phyloP scores from a whole-genome alignment of 2,113 vertebrate genomes.

The Empidonax traillii region DNA sequence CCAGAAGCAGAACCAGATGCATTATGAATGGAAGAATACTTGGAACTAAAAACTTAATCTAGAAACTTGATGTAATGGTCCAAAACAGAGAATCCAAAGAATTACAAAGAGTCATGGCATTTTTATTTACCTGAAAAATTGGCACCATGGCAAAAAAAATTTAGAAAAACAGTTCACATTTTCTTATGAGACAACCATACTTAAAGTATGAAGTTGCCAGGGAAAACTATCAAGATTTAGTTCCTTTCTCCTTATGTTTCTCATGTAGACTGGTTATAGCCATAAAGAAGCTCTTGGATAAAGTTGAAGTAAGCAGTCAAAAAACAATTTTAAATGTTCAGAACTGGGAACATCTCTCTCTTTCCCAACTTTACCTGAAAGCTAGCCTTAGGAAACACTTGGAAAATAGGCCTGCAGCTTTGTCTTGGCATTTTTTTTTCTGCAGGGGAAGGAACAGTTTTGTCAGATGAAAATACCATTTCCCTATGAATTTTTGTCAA shows the following conservation, averaged over 20 bases:
- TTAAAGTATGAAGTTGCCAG: not conserved
- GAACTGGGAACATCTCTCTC: not conserved
- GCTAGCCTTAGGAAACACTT: not conserved
- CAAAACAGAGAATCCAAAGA: not conserved
- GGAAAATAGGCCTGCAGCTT: not conserved
- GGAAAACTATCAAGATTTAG: not conserved
- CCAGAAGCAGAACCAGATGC: not conserved
- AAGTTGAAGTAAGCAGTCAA: not conserved
- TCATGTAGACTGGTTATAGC: not conserved
- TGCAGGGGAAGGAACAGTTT: not conserved
- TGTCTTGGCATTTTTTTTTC: not conserved
- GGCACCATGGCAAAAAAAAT: not conserved
- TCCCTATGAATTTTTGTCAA: not conserved
- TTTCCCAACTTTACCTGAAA: not conserved
- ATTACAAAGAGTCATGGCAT: not conserved
- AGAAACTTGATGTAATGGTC: not conserved
- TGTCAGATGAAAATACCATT: not conserved
- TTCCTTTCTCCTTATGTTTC: not conserved
- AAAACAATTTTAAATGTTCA: not conserved
- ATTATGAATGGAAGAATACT: not conserved
- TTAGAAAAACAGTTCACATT: not conserved
- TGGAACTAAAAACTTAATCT: not conserved
- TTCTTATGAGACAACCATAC: not conserved
- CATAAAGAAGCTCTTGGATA: not conserved
- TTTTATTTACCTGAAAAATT: not conserved